Evolutionary conservation across 2,888 invertebrate species (phyloP), one percentile per base, ranked within the genome.

Genomic region (Meteorus colon): DNA sequence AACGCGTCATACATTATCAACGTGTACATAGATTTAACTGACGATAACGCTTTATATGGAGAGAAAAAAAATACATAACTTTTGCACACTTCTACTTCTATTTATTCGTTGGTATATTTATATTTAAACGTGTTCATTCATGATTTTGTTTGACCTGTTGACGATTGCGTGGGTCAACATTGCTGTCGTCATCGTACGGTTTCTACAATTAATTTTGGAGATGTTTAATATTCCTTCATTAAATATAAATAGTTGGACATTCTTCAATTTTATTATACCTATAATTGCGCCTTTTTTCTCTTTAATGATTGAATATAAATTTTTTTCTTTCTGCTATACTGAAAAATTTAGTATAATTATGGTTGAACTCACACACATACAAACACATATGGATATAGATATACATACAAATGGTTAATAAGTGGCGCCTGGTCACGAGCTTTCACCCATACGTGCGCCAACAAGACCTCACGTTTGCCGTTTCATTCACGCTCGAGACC

Each of bases 401-500:
- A 41, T 41, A 55, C 19, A 10, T 55, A 55, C 19, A 19, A 19
- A 55, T 19, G 55, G 55, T 55, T 19, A 55, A 55, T 55, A 29
- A 59, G 34, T 65, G 48, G 63, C 63, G 51, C 74, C 31, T 19
- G 51, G 63, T 34, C 75, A 74, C 75, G 67, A 73, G 72, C 77
- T 76, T 75, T 73, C 70, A 77, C 81, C 65, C 60, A 73, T 73
- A 77, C 79, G 73, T 51, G 67, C 37, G 71, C 24, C 37, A 41
- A 55, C 51, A 59, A 70, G 66, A 71, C 77, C 69, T 71, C 73
- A 67, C 75, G 74, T 79, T 73, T 37, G 62, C 75, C 74, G 73
- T 75, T 74, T 75, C 70, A 78, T 79, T 73, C 75, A 76, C 62
- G 73, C 79, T 76, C 65, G 41, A 68, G 48, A 82, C 83, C 81